Evolutionary conservation across 2,888 invertebrate species (phyloP).

Genomic region (Hirudinaria manillensis): DNA sequence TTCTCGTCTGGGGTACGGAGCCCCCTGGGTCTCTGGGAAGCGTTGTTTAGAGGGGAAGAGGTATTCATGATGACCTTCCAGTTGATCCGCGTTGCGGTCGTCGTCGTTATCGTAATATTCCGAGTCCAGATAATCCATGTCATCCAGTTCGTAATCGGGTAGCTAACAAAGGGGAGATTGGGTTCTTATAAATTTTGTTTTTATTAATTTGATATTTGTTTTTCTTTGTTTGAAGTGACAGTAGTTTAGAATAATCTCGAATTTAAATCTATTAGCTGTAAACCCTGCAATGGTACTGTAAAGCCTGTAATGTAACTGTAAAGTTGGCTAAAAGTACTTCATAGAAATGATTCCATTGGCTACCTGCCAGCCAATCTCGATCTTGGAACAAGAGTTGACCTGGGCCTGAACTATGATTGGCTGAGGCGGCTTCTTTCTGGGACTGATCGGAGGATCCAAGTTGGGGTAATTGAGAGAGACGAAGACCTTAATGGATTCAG

Average conservation of each 20-base stretch:
- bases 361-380: constrained; percentile 25
- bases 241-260: too few relatives aligned
- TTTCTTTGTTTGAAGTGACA: too few relatives aligned
- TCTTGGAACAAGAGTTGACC: constrained; percentile 18
- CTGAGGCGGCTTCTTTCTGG: constrained; percentile 22
- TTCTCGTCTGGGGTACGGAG: background rate
- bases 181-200: background rate
- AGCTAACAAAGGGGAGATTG: background rate
- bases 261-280: too few relatives aligned
- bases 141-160: constrained; percentile 6
- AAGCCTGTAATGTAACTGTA: too few relatives aligned
- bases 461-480: background rate
- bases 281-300: too few relatives aligned
- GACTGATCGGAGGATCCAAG: background rate
- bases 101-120: constrained; percentile 4
- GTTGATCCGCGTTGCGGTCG: background rate
- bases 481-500: background rate
- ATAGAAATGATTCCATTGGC: too few relatives aligned
- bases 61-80: background rate
- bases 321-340: too few relatives aligned
- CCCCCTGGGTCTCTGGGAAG: background rate
- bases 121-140: background rate
- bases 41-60: background rate
- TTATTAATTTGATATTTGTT: background rate
- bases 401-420: constrained; percentile 29